Conservation (phyloP, 1,140 invertebrate genomes). For the Batillaria attramentaria region DNA sequence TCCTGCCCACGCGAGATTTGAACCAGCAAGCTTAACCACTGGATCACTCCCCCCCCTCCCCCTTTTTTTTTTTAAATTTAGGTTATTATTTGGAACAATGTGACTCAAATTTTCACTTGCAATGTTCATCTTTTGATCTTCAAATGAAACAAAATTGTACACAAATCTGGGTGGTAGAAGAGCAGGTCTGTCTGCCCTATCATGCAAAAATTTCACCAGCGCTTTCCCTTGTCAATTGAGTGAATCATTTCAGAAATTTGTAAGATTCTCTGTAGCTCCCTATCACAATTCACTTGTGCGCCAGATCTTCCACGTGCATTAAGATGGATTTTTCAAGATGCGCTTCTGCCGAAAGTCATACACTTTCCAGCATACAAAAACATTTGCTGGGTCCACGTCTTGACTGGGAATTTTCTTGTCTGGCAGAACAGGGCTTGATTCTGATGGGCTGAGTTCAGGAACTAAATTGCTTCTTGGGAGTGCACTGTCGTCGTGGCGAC, state of each 20-base stretch:
- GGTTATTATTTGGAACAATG: too few relatives aligned
- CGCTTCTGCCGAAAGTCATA: slow-evolving; percentile 91
- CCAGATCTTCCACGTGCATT: not conserved
- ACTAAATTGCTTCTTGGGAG: slow-evolving; percentile 77
- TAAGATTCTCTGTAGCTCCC: not conserved
- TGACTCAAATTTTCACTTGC: too few relatives aligned
- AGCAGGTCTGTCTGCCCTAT: too few relatives aligned
- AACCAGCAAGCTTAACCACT: too few relatives aligned
- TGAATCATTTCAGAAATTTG: not conserved
- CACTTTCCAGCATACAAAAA: slow-evolving; percentile 94
- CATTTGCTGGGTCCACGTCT: slow-evolving; percentile 86
- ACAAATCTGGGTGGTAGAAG: too few relatives aligned
- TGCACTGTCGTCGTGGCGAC: slow-evolving; percentile 78
- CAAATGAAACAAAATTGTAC: not conserved
- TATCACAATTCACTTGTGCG: not conserved
- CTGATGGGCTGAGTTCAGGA: slow-evolving; percentile 71
- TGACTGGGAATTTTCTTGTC: slow-evolving; percentile 75
- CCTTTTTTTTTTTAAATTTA: too few relatives aligned
- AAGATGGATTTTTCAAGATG: slow-evolving; percentile 74
- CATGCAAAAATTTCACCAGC: not conserved
- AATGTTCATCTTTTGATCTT: too few relatives aligned
- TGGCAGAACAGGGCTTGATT: slow-evolving; percentile 75
- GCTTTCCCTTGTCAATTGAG: not conserved
- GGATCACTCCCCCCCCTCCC: too few relatives aligned
- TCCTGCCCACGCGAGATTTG: too few relatives aligned